Evolutionary conservation across 2,888 invertebrate species (phyloP).

Genomic region (Griposia aprilina): DNA sequence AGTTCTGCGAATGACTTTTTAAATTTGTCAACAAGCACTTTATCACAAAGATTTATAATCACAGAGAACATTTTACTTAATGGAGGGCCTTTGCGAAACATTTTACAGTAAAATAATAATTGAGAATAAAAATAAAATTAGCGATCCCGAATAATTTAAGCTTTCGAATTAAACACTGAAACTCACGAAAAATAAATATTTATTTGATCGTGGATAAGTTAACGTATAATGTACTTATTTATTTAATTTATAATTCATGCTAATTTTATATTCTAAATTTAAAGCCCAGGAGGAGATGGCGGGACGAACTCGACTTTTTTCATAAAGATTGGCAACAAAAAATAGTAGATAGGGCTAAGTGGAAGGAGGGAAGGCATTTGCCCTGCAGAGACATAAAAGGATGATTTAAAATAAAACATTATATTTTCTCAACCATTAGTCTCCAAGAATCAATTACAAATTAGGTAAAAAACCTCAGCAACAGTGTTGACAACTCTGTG

Average conservation of each 20-base stretch:
- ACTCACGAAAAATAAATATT: neutral
- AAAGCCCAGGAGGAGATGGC: neutral
- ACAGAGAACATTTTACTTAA: constrained; percentile 23
- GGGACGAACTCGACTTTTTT: neutral
- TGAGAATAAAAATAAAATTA: constrained; percentile 28
- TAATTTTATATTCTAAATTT: neutral
- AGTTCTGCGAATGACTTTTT: neutral
- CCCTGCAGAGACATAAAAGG: neutral
- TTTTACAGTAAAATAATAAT: constrained; percentile 30
- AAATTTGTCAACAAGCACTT: constrained; percentile 13
- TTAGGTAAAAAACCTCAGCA: constrained; percentile 57
- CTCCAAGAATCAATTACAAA: constrained; percentile 33
- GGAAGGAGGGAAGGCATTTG: too few relatives aligned
- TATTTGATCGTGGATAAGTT: neutral
- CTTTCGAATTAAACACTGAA: constrained; percentile 20
- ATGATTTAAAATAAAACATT: neutral
- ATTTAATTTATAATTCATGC: neutral
- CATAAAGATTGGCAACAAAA: neutral
- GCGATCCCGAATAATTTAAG: constrained; percentile 28
- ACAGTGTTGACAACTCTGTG: constrained; percentile 52
- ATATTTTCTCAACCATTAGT: neutral
- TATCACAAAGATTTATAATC: constrained; percentile 41
- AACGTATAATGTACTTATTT: neutral
- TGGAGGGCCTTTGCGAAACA: constrained; percentile 37
- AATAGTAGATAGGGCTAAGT: neutral